Percentiles rank a stretch among this genome's conserved stretches.
Conservation (phyloP, 2,797 vertebrate genomes). For the Micrastur ruficollis region DNA sequence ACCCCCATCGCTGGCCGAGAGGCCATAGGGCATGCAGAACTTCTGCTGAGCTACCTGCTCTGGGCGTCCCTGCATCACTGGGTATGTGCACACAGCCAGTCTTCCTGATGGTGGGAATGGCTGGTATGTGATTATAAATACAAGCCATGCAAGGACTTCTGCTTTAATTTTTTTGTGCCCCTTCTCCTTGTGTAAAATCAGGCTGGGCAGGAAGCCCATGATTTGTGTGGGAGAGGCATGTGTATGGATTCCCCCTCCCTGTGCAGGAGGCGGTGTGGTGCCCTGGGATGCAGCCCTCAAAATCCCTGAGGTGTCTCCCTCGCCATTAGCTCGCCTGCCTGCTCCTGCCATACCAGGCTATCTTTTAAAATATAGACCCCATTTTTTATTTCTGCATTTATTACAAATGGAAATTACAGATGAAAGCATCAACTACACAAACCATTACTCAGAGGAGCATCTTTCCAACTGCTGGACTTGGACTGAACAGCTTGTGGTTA, state of each 20-base stretch:
- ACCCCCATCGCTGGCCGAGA: rapidly evolving
- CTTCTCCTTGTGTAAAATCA: background rate
- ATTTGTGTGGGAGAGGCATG: background rate
- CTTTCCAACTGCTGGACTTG: slow-evolving; percentile 77
- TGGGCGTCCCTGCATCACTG: rapidly evolving
- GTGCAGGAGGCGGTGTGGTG: slow-evolving; percentile 3
- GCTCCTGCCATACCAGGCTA: slow-evolving; percentile 22
- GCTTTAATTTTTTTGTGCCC: background rate
- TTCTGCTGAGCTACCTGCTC: background rate
- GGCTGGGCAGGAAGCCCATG: background rate
- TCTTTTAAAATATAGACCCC: slow-evolving; percentile 54
- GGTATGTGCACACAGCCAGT: rapidly evolving
- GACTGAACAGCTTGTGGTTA: slow-evolving; percentile 83
- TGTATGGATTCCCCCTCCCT: background rate
- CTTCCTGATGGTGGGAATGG: background rate
- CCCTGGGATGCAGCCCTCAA: slow-evolving; percentile 37
- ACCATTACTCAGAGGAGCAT: slow-evolving; percentile 80
- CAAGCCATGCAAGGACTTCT: background rate
- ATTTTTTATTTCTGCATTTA: slow-evolving; percentile 77
- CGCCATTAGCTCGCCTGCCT: background rate
- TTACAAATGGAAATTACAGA: slow-evolving; percentile 79
- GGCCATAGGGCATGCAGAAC: rapidly evolving
- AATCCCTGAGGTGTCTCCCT: slow-evolving; percentile 37
- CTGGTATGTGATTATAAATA: background rate
- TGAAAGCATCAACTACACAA: slow-evolving; percentile 79